Evolutionary conservation across 2,888 invertebrate genomes (phyloP), one percentile per base, ranked within the genome.

Genomic region (Leptodirus hochenwartii): DNA sequence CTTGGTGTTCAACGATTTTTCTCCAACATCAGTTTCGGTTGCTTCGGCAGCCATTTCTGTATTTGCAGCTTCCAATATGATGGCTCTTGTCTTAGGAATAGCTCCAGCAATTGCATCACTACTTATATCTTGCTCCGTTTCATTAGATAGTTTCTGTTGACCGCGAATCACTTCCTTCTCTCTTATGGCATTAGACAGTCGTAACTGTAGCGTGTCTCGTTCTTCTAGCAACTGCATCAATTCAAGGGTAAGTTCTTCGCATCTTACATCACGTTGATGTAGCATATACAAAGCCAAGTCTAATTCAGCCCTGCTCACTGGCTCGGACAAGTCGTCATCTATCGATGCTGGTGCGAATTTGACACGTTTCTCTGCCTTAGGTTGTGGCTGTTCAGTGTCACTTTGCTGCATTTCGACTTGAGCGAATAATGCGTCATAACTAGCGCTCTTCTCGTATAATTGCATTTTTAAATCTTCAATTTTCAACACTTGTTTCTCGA

Each of bases 221-320:
- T 87, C 87, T 50, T 85, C 84, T 26, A 87, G 53, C 25, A 88
- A 55, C 50, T 74, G 76, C 39, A 79, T 79, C 29, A 88, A 57
- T 49, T 88, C 87, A 44, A 79, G 64, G 1, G 84, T 84, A 34
- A 88, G 60, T 51, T 87, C 85, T 46, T 87, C 85, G 49, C 81
- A 81, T 2, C 81, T 65, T 34, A 85, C 77, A 41, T 87, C 85
- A 38, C 84, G 64, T 46, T 84, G 81, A 50, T 88, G 85, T 29
- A 87, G 56, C 74, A 81, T 79, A 46, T 82, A 82, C 23, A 82
- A 51, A 0, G 84, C 81, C 29, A 81, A 58, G 46, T 85, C 82
- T 30, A 84, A 54, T 50, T 84, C 80, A 1, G 72, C 68, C 44
- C 69, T 41, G 29, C 45, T 51, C 3, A 50, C 51, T 6, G 47